Evolutionary conservation across 1,140 invertebrate species (phyloP), one percentile per base, ranked within the genome.

Genomic region (Tenebrio molitor): DNA sequence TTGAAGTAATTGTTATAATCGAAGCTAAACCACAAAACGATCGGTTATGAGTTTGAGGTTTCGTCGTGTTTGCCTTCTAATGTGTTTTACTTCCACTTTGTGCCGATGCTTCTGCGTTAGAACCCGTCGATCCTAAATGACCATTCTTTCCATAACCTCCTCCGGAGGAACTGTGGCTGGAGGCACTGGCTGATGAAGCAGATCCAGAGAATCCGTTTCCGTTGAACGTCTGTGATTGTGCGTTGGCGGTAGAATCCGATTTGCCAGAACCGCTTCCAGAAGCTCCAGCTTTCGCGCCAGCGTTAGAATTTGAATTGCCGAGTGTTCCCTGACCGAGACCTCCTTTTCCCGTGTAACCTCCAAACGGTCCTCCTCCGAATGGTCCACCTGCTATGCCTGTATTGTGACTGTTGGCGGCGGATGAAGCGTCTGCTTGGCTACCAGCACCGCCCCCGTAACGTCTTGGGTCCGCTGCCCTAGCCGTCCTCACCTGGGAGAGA

Each of bases 161-260:
- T 15, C 63, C 64, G 2, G 36, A 41, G 1, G 64, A 66, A 8
- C 36, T 44, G n/a, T 66, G 64, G 36, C 64, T 66, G 25, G 64
- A 66, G 5, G 64, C 64, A 44, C 65, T 68, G 14, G 65, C 65
- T 10, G 65, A 68, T 7, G 65, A 68, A 17, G 65, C 65, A 8
- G 65, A 68, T 3, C 65, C 65, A 8, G 6, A 21, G 21, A 68
- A 68, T 3, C 65, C 65, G 19, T 68, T 68, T 17, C 65, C 65
- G 17, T 19, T 68, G 41, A 68, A 68, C 16, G 65, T 68, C 19
- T 68, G 65, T 2, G 41, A 15, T 68, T 68, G 65, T 25, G 65
- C 65, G 44, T 68, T 68, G 23, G 65, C 65, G 1, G 42, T 68
- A 0, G 65, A 68, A 8, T 68, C 41, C 12, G 65, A 23, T 17